These are phyloP conservation scores for Austrofundulus limnaeus DNA, from an alignment of 2,113 vertebrate genomes.

Conservation along the genomic window DNA sequence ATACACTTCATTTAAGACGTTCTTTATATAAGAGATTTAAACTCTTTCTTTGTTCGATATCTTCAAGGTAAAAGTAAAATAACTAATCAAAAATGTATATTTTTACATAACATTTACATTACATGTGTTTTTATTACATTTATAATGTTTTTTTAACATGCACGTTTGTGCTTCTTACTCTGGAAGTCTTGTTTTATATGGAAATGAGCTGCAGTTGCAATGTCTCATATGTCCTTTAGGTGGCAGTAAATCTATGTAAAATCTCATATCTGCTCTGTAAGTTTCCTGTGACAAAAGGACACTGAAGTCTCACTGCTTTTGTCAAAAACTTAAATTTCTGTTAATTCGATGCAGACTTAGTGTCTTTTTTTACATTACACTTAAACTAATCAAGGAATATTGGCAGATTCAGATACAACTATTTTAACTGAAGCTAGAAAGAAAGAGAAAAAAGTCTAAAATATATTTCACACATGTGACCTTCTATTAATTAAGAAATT, in stretches of 20 bases:
- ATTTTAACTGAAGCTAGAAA: neutral
- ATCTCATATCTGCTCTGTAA: conserved; percentile 1
- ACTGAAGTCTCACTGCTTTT: neutral
- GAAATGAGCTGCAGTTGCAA: neutral
- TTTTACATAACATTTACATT: too few species aligned
- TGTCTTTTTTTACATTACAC: neutral
- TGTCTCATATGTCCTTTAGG: conserved; percentile 50
- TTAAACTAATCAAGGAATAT: neutral
- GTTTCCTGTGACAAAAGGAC: neutral
- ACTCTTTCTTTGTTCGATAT: too few species aligned
- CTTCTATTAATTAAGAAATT: too few species aligned
- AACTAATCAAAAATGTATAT: too few species aligned
- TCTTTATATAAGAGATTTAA: too few species aligned
- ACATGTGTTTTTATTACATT: too few species aligned
- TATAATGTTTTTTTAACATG: too few species aligned
- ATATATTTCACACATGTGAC: too few species aligned
- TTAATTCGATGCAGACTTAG: neutral
- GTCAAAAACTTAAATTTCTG: neutral
- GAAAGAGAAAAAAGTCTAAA: too few species aligned
- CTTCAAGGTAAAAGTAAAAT: too few species aligned
- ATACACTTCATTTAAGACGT: too few species aligned
- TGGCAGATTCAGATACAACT: neutral
- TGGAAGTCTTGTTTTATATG: neutral
- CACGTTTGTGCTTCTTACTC: neutral
- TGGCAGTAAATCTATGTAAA: conserved; percentile 49